A percentile compares a stretch with the other conserved stretches of the same genome.
Conservation (phyloP, 2,113 vertebrate species). For the Thunnus maccoyii region DNA sequence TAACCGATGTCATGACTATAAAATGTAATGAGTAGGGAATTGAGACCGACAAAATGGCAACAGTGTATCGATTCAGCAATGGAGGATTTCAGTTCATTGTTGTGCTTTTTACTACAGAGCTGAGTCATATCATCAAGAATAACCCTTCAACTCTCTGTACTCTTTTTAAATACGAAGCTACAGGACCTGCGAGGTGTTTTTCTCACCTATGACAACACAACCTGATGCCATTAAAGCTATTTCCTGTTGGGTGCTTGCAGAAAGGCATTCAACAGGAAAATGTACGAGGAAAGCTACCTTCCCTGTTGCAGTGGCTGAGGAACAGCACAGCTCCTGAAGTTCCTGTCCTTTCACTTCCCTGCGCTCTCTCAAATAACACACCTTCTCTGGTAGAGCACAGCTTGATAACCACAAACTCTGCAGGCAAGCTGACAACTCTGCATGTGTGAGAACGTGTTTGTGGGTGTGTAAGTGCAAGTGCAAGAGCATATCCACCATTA, state of each 20-base stretch:
- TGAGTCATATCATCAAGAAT: constrained; percentile 25
- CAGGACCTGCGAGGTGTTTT: constrained; percentile 1
- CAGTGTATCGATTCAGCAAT: background rate
- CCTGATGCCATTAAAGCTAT: constrained; percentile 9
- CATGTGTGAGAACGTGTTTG: constrained; percentile 14
- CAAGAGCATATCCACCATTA: background rate
- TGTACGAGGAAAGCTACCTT: constrained; percentile 28
- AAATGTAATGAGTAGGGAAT: background rate
- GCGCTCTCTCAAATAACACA: constrained; percentile 26
- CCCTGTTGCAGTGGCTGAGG: constrained; percentile 14
- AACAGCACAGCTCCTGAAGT: constrained; percentile 38
- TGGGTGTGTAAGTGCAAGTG: background rate
- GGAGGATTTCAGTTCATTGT: constrained; percentile 15
- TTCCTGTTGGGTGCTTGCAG: constrained; percentile 21
- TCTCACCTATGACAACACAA: constrained; percentile 7
- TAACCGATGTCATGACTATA: background rate
- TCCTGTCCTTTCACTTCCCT: constrained; percentile 32
- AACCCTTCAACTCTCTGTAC: constrained; percentile 13
- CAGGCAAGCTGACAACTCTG: constrained; percentile 24
- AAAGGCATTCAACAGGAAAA: background rate
- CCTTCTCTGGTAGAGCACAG: constrained; percentile 13
- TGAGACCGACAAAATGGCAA: constrained; percentile 1
- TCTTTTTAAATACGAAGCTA: constrained; percentile 19
- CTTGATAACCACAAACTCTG: constrained; percentile 32
- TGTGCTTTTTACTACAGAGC: constrained; percentile 13